Evolutionary conservation across 2,888 invertebrate genomes (phyloP), one percentile per base, ranked within the genome.

Genomic region (Euproctis similis): DNA sequence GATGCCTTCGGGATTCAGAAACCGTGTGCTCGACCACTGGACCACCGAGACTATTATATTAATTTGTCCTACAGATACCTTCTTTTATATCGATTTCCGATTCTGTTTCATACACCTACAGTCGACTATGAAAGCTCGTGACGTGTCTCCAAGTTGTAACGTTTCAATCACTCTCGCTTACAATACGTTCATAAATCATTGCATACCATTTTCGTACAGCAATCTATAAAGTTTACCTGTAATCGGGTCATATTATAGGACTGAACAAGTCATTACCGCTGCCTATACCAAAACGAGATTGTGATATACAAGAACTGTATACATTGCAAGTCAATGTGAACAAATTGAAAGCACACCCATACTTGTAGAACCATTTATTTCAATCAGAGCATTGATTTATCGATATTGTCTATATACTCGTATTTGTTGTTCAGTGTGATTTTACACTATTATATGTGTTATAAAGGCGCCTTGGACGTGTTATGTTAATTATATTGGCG

Each of bases 101-200:
- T 47, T 26, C 40, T 46, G 50, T 56, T 57, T 49, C 30, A 31
- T 48, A 55, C 64, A 72, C 73, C 69, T 66, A 68, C 64, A 63
- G 67, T 60, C 67, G 68, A 70, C 65, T 68, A 56, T 63, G 59
- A 61, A 62, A 65, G 65, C 51, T 65, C 58, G 60, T 61, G 64
- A 53, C 57, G 59, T 51, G 39, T n/a, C n/a, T n/a, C 34, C 46
- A 44, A 48, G 45, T 52, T 59, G 53, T 54, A 44, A 45, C 55
- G 53, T 57, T 53, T 43, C 40, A 46, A 50, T 54, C 52, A 54
- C 41, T 55, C 48, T 43, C 37, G 42, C 52, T 51, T 49, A 43
- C 42, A 42, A 37, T 39, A n/a, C n/a, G n/a, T n/a, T n/a, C 36
- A 42, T 52, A 42, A 52, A 42, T 48, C 47, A 53, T 47, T 36